A percentile compares a stretch with the other conserved stretches of the same genome.
Evolutionary conservation across 2,113 vertebrate genomes (phyloP).

Genomic region (Platichthys flesus): DNA sequence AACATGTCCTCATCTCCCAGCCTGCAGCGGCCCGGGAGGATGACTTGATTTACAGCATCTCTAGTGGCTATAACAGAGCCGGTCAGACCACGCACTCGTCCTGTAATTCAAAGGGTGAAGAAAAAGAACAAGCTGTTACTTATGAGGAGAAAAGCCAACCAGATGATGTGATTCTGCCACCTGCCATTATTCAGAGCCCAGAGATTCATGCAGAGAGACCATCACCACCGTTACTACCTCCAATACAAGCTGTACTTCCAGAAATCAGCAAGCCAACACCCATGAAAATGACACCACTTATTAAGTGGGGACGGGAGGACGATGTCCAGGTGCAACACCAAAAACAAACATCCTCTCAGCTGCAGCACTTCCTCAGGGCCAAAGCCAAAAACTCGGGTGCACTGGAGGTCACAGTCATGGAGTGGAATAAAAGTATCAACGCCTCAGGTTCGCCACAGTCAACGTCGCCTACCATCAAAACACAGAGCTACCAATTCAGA

Average conservation of each 20-base stretch:
- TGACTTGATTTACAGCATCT: constrained; percentile 8
- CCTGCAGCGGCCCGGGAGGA: constrained; percentile 27
- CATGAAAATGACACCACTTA: constrained; percentile 15
- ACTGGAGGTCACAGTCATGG: constrained; percentile 29
- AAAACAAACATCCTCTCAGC: constrained; percentile 80
- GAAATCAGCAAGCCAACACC: constrained; percentile 28
- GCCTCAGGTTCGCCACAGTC: background rate
- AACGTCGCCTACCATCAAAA: background rate
- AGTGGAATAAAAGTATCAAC: constrained; percentile 1
- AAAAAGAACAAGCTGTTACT: constrained; percentile 19
- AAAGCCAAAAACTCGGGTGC: constrained; percentile 43
- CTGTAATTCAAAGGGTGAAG: constrained; percentile 14
- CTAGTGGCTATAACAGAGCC: constrained; percentile 11
- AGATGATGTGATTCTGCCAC: constrained; percentile 14
- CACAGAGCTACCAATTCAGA: constrained; percentile 34
- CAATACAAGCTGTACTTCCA: constrained; percentile 28
- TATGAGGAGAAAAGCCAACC: constrained; percentile 32
- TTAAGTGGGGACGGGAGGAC: constrained; percentile 41
- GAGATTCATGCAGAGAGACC: constrained; percentile 26
- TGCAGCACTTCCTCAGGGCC: constrained; percentile 71
- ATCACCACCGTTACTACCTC: constrained; percentile 25
- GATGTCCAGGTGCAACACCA: constrained; percentile 66
- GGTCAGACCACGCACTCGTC: background rate
- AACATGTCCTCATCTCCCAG: constrained; percentile 31
- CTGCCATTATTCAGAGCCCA: constrained; percentile 19